Conservation (phyloP, 2,113 vertebrate species). For the Willisornis vidua region DNA sequence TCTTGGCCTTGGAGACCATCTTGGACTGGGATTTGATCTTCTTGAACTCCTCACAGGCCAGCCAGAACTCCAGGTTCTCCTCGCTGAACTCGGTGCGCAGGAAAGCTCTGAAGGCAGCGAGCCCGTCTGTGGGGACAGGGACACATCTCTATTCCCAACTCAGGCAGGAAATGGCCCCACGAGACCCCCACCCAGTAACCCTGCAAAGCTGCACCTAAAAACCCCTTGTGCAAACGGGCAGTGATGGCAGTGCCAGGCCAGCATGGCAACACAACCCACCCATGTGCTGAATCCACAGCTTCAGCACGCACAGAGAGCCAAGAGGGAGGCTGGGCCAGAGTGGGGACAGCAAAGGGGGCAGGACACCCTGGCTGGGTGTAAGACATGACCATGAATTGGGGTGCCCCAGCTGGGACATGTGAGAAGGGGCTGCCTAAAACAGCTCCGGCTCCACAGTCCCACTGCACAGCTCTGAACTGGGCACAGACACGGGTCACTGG, state of each 20-base stretch:
- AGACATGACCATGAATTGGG: fast-evolving
- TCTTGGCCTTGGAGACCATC: conserved; percentile 96
- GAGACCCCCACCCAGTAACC: not conserved
- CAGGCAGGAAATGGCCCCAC: not conserved
- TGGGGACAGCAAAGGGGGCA: fast-evolving
- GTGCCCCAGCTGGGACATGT: fast-evolving
- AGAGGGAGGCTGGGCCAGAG: not conserved
- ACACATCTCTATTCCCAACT: not conserved
- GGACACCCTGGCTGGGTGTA: fast-evolving
- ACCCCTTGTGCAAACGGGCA: not conserved
- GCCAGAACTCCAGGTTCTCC: conserved; percentile 99
- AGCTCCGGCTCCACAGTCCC: not conserved
- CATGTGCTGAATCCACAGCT: fast-evolving
- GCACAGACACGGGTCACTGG: fast-evolving
- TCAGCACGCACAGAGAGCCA: fast-evolving
- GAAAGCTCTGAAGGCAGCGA: conserved; percentile 95
- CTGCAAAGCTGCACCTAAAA: not conserved
- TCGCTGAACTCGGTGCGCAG: conserved; percentile 97
- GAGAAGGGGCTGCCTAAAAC: not conserved
- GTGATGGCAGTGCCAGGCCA: fast-evolving
- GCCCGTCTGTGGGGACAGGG: conserved; percentile 81
- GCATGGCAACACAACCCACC: not conserved
- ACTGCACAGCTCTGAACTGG: not conserved
- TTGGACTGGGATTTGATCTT: conserved; percentile 97
- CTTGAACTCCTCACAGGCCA: conserved; percentile 97